These are phyloP conservation scores for Rhinella marina DNA, from an alignment of 2,797 vertebrate species.

Conservation along the genomic window DNA sequence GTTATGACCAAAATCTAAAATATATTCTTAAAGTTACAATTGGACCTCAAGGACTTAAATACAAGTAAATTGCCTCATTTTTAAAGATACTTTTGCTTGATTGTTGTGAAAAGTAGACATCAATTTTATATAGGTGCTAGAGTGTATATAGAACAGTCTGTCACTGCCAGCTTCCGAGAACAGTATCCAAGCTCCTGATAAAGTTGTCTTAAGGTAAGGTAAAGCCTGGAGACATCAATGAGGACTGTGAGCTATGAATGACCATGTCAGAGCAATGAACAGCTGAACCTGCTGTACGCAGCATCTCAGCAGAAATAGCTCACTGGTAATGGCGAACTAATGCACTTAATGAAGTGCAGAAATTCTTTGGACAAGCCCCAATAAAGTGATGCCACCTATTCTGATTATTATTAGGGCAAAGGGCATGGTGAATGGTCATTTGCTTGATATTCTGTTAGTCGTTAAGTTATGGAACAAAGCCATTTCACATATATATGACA, in stretches of 20 bases:
- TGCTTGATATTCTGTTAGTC: background rate
- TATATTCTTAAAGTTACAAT: background rate
- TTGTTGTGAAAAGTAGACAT: background rate
- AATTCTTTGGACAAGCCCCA: conserved; percentile 13
- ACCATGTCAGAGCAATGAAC: conserved; percentile 28
- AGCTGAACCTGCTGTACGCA: conserved; percentile 3
- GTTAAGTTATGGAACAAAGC: background rate
- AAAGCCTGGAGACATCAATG: conserved; percentile 12
- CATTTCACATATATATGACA: background rate
- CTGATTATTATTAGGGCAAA: background rate
- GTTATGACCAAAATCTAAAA: background rate
- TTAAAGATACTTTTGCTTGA: background rate
- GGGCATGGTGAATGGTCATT: background rate
- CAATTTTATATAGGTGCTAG: background rate
- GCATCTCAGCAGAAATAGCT: conserved; percentile 24
- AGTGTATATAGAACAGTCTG: background rate
- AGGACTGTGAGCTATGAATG: conserved; percentile 9
- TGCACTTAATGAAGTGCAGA: conserved; percentile 22
- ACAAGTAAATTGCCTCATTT: background rate
- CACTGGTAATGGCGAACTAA: background rate
- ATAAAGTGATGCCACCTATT: conserved; percentile 17
- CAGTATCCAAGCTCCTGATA: background rate
- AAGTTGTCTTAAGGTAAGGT: conserved; percentile 14
- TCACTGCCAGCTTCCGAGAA: background rate
- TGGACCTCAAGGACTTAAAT: background rate